Evolutionary conservation across 64 coral and sea anemone species (phyloP).

Genomic region (Actinia tenebrosa): DNA sequence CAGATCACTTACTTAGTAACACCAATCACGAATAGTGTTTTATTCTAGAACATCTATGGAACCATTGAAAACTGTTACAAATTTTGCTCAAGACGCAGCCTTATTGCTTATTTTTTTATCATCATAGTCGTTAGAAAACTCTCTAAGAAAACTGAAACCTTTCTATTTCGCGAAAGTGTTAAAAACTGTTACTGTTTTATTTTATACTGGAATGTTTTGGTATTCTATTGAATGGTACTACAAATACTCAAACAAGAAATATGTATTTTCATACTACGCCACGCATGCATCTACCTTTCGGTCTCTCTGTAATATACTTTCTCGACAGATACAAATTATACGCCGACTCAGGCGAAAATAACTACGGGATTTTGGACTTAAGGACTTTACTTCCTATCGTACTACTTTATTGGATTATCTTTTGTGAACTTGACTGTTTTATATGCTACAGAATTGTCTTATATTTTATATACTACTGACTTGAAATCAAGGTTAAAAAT

Average conservation of each 20-base stretch:
- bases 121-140: too few relatives aligned
- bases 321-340: neutral
- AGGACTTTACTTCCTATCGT: neutral
- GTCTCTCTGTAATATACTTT: slow-evolving; percentile 1
- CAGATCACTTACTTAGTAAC: neutral
- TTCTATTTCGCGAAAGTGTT: neutral
- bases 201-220: neutral
- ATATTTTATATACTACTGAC: slow-evolving; percentile 11
- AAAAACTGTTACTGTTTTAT: slow-evolving; percentile 2
- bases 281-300: neutral
- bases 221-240: neutral
- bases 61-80: too few relatives aligned
- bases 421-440: neutral
- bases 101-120: too few relatives aligned
- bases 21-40: neutral
- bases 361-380: neutral
- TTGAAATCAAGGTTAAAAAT: neutral
- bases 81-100: too few relatives aligned
- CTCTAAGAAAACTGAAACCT: neutral
- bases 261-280: neutral
- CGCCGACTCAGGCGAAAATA: neutral
- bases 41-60: too few relatives aligned
- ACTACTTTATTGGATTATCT: neutral
- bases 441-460: neutral
- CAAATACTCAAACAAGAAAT: neutral